Evolutionary conservation across 1,140 invertebrate species (phyloP), one percentile per base, ranked within the genome.

Genomic region (Drosophila nasuta): DNA sequence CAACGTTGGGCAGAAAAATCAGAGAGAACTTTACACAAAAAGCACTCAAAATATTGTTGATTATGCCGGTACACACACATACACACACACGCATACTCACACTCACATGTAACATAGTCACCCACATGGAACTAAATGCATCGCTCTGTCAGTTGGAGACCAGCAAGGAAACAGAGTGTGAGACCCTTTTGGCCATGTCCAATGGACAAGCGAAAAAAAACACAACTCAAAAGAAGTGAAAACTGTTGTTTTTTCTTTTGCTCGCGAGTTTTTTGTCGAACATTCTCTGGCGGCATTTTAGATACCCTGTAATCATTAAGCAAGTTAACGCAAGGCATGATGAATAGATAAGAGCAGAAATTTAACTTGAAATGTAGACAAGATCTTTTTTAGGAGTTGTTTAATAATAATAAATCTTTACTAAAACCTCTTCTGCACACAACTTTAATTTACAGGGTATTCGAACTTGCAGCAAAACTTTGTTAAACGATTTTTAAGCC

Each of bases 11-110:
- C 59, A 65, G 62, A 85, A 76, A 77, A 88, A 88, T 78, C 77
- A 56, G 30, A 66, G 69, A 89, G 69, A 89, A 88, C 81, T 85
- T 79, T 70, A 78, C 76, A 82, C 81, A 89, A 88, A 88, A 88
- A 88, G 77, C 81, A 89, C 83, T 88, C 85, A 78, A 88, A 88
- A 88, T 88, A 88, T 88, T 88, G 81, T 88, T 88, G 83, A 88
- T 85, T 89, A 88, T 85, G 78, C 58, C 68, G 59, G 51, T 25
- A 58, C 64, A 58, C 30, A 35, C 54, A 33, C 46, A 45, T 35
- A 58, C 64, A 58, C 30, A 35, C 46, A 25, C 35, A 45, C 48
- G 35, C 28, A 17, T 15, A 30, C 15, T 25, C 38, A 28, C 38
- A 45, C 41, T 17, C 52, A 25, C 20, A 33, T 51, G 38, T 25